Base-by-base conservation (phyloP, 1,140 invertebrate species). In the Drosophila seguyi region DNA sequence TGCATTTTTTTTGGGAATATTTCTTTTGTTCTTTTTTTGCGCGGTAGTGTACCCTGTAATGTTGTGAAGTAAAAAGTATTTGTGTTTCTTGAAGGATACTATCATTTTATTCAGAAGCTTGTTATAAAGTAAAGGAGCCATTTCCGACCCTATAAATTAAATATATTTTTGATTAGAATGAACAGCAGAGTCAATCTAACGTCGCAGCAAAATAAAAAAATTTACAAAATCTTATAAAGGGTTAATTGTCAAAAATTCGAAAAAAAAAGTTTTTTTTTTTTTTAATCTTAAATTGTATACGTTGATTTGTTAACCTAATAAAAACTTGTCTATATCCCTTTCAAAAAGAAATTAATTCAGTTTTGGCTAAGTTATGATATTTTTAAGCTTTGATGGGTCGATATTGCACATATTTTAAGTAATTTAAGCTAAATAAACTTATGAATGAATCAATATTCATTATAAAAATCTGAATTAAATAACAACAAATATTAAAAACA, bases 1-100 rank as follows among this genome's bases (percentile, higher is more conserved):
- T 80, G 76, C 72, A 42, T n/a, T 81, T 78, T 78, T 79, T 80
- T 84, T 22, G 18, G 11, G 34, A n/a, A 71, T 42, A 27, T 29
- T 29, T 36, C 18, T 25, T 36, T 3, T 34, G 31, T 34, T 31
- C 31, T 55, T 18, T 62, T 69, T 74, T 20, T 66, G 18, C 27
- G 41, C 4, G 1, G 16, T 20, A 22, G 25, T 22, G 31, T 39
- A 29, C 18, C 60, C 55, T 41, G 45, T 61, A 18, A 1, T 16
- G 6, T 6, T 36, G 13, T 36, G 6, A 10, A 1, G 7, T 4
- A 1, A 22, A 0, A 22, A 11, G 31, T 53, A 22, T 20, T 20
- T 34, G 7, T 8, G 29, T 14, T 20, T 1, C 2, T 42, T 11
- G 11, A 0, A 13, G 41, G 41, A 5, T 42, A 11, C 20, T 13